Conservation (phyloP, 2,113 vertebrate species). For the Sarotherodon lohbergeri region DNA sequence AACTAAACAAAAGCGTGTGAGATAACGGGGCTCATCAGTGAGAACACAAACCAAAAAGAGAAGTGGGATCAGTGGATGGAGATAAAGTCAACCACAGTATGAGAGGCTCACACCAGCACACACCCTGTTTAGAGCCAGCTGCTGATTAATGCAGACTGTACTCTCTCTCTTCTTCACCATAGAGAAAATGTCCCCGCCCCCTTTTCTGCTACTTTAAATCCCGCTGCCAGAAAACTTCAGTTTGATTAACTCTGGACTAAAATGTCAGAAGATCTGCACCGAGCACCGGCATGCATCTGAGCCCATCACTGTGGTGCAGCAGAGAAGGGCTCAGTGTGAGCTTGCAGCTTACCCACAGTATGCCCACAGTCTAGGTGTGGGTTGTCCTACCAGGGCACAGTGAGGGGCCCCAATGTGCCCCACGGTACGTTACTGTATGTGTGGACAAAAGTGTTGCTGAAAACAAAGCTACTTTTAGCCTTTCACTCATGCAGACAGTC, state of each 20-base stretch:
- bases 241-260: too few species aligned
- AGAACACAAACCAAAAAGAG: background rate
- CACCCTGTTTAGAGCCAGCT: background rate
- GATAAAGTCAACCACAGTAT: background rate
- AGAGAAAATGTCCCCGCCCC: too few species aligned
- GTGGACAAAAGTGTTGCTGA: background rate
- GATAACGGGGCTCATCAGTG: background rate
- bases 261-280: too few species aligned
- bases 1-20: too few species aligned
- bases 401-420: background rate
- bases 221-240: too few species aligned
- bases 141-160: background rate
- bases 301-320: background rate
- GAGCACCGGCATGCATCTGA: too few species aligned
- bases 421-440: background rate
- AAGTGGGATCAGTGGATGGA: background rate
- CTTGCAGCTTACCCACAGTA: background rate
- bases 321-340: background rate
- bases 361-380: background rate
- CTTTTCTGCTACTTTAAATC: too few species aligned
- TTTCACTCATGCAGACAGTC: background rate
- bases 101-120: background rate
- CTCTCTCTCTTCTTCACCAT: too few species aligned
- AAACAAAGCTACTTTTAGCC: background rate
- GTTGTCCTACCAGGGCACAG: background rate